Percentiles rank a stretch among this genome's conserved stretches.
Evolutionary conservation across 2,113 vertebrate species (phyloP).

Genomic region (Ancistrus triradiatus): DNA sequence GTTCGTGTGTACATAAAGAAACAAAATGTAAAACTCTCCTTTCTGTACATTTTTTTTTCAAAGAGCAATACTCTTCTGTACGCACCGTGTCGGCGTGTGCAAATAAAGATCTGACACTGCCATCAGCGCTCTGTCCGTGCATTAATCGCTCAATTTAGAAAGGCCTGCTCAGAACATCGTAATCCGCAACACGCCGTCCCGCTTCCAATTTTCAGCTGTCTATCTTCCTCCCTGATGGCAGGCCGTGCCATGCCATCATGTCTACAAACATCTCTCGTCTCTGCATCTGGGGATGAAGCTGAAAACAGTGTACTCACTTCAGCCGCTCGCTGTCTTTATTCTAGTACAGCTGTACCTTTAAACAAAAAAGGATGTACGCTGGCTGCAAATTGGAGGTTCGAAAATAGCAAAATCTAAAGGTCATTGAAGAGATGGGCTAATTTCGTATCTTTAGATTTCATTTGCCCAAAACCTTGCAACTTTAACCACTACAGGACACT

Average conservation of each 20-base stretch:
- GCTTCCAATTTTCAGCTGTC: constrained; percentile 17
- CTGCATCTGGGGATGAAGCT: background rate
- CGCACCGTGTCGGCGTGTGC: constrained; percentile 22
- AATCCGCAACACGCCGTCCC: background rate
- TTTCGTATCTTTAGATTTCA: too few relatives aligned
- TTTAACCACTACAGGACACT: too few relatives aligned
- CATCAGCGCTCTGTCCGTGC: constrained; percentile 11
- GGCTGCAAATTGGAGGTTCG: too few relatives aligned
- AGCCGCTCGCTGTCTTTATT: constrained; percentile 1
- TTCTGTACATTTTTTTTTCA: constrained; percentile 60
- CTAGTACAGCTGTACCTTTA: background rate
- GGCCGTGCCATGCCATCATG: constrained; percentile 5
- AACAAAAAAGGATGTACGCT: too few relatives aligned
- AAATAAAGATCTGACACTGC: constrained; percentile 45
- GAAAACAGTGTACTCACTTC: too few relatives aligned
- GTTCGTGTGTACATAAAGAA: constrained; percentile 60
- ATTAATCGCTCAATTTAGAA: background rate
- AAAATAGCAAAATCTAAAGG: too few relatives aligned
- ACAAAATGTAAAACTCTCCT: constrained; percentile 62
- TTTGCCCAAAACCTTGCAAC: too few relatives aligned
- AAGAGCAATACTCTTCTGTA: constrained; percentile 47
- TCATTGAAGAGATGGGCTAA: too few relatives aligned
- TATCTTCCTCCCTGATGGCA: background rate
- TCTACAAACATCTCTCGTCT: constrained; percentile 1
- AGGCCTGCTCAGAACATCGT: background rate